Conservation (phyloP, 2,888 invertebrate species). For the Plemyria rubiginata region DNA sequence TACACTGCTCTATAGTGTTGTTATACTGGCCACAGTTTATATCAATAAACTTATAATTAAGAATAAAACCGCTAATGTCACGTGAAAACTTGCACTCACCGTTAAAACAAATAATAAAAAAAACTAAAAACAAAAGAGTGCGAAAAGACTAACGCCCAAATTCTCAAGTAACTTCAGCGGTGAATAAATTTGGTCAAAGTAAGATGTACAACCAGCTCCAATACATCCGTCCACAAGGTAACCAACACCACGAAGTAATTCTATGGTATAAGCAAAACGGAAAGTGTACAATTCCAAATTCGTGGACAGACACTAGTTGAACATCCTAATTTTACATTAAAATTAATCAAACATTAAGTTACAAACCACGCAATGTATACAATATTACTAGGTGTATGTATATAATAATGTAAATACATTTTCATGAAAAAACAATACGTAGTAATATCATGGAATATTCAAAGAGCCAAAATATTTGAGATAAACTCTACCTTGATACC, state of each 20-base stretch:
- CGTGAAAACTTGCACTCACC: constrained; percentile 71
- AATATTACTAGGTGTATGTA: constrained; percentile 84
- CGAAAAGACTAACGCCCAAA: constrained; percentile 62
- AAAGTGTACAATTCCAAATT: constrained; percentile 62
- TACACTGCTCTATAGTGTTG: constrained; percentile 82
- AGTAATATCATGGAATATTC: constrained; percentile 84
- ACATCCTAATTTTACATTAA: constrained; percentile 81
- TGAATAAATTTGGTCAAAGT: constrained; percentile 77
- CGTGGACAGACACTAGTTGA: constrained; percentile 76
- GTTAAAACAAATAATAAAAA: constrained; percentile 54
- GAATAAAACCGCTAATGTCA: constrained; percentile 71
- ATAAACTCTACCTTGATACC: constrained; percentile 84
- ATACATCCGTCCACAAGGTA: constrained; percentile 48
- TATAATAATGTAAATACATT: constrained; percentile 83
- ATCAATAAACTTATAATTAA: constrained; percentile 79
- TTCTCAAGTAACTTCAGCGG: constrained; percentile 75
- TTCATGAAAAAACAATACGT: constrained; percentile 79
- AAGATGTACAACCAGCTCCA: constrained; percentile 80
- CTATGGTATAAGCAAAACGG: constrained; percentile 36
- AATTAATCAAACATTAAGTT: constrained; percentile 81
- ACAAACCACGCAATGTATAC: constrained; percentile 85
- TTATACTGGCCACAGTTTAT: constrained; percentile 82
- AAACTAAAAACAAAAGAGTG: constrained; percentile 52
- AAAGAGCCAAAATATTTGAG: constrained; percentile 85
- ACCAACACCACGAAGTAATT: constrained; percentile 22